Base-by-base conservation (phyloP, 2,888 invertebrate genomes). In the Uloborus plumipes region DNA sequence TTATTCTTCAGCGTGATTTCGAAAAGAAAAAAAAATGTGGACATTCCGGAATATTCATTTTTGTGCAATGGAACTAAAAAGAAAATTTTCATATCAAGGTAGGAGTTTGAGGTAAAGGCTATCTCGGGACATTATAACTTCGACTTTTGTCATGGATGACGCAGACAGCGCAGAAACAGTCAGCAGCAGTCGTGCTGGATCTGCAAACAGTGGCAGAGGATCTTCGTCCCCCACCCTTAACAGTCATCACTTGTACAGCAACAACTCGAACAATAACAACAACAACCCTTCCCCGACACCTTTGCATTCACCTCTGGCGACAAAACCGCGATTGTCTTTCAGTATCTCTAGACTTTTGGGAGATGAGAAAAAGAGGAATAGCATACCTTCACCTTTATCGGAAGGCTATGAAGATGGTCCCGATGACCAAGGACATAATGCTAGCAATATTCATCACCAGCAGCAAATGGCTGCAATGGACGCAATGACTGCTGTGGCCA, bases 331-430 rank as follows among this genome's bases (percentile, higher is more conserved):
- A 47, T 65, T 94, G 86, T 93, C 94, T 79, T 94, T 94, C 90
- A 94, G 94, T 89, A 94, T 94, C 91, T 94, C 94, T 51, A 92
- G 94, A 87, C 91, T 94, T 87, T 93, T 93, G 86, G 93, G 86
- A n/a, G 84, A 86, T 93, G 84, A 84, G 31, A 77, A 74, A 55
- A 79, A 84, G 39, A 49, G 71, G 39, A 59, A 51, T 20, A 70
- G 26, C 51, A 64, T 64, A 31, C 64, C 75, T 18, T 76, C 82
- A 11, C 76, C 76, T 0, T 15, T 70, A n/a, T 74, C 73, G 4
- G 78, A 74, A 15, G 71, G 70, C 6, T 70, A 72, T 50, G 78
- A 80, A 47, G 78, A 75, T 67, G 72, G 70, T 13, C 39, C 72
- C 14, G 79, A 84, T 13, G 84, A 85, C 49, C 31, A 50, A 20